phyloP scores from a whole-genome alignment of 2,113 vertebrate species.

The Sus scrofa region T2T-Sscrofa CM000823.6:4137001-4137500 shows the following conservation, averaged over 20 bases:
- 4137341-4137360: not conserved
- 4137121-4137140: not conserved
- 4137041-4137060: not conserved
- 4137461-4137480: slow-evolving; percentile 25
- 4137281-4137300: not conserved
- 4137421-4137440: slow-evolving; percentile 69
- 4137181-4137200: not conserved
- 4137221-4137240: not conserved
- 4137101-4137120: not conserved
- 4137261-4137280: not conserved
- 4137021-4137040: not conserved
- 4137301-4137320: accelerated
- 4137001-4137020: not conserved
- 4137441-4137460: slow-evolving; percentile 62
- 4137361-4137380: accelerated
- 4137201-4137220: not conserved
- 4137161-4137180: accelerated
- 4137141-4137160: not conserved
- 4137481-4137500: slow-evolving; percentile 46
- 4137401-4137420: not conserved
- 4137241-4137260: not conserved
- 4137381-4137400: not conserved
- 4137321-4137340: not conserved
- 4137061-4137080: not conserved
- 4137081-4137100: not conserved